These are phyloP conservation scores for Ondatra zibethicus DNA, from an alignment of 2,113 vertebrate genomes.

Conservation along the genomic window DNA sequence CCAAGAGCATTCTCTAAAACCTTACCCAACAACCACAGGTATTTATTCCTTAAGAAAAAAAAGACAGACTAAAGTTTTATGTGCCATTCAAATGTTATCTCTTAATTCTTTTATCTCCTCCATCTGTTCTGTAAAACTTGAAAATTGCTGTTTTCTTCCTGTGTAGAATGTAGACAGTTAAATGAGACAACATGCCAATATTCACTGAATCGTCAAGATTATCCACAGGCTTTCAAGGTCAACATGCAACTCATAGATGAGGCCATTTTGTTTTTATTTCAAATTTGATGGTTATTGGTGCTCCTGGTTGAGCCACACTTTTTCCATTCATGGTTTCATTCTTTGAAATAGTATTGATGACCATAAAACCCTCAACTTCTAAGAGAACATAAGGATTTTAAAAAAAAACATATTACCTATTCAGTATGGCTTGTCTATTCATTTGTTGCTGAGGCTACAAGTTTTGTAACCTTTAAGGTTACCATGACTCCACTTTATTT, in stretches of 20 bases:
- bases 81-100: conserved; percentile 24
- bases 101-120: neutral
- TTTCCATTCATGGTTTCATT: neutral
- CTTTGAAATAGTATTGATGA: neutral
- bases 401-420: neutral
- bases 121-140: neutral
- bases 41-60: neutral
- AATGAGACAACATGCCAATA: neutral
- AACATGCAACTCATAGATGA: neutral
- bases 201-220: neutral
- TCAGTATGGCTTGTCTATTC: neutral
- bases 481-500: neutral
- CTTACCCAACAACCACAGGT: conserved; percentile 24
- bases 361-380: neutral
- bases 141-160: neutral
- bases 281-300: neutral
- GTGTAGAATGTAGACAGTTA: neutral
- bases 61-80: conserved; percentile 2
- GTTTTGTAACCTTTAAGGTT: neutral
- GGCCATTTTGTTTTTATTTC: neutral
- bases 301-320: neutral
- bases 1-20: neutral
- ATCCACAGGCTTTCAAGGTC: neutral
- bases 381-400: neutral
- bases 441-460: neutral